phyloP scores from a whole-genome alignment of 1,140 invertebrate genomes.

The Sesamia nonagrioides region DNA sequence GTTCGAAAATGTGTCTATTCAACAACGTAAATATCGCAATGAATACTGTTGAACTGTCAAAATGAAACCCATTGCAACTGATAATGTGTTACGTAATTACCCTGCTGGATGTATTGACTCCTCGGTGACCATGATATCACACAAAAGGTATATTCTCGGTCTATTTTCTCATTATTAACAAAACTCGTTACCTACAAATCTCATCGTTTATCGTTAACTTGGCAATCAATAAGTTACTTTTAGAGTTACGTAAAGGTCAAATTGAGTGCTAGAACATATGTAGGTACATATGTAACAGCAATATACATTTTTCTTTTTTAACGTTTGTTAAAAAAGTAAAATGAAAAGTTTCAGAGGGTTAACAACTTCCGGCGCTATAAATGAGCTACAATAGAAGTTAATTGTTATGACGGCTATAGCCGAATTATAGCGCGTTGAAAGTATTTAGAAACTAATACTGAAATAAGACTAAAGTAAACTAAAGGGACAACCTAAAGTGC shows the following conservation, averaged over 20 bases:
- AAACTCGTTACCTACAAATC: constrained; percentile 4
- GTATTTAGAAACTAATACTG: no score
- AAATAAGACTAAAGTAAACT: no score
- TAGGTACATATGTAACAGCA: neutral
- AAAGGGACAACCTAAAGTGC: no score
- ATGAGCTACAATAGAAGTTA: no score
- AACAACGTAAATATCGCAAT: no score
- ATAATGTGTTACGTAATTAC: no score
- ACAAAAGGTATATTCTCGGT: neutral
- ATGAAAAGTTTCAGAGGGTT: neutral
- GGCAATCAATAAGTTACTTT: constrained; percentile 24
- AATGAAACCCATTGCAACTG: no score
- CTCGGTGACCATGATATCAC: neutral
- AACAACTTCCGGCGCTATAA: neutral
- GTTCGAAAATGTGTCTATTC: no score
- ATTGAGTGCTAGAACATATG: neutral
- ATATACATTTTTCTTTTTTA: neutral
- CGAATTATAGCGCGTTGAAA: no score
- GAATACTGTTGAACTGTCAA: no score
- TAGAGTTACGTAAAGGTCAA: constrained; percentile 29
- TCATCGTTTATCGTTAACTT: constrained; percentile 13
- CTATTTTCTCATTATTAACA: constrained; percentile 1
- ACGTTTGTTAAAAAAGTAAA: neutral
- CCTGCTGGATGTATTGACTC: no score
- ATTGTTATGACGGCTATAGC: no score